Percentiles rank a stretch among this genome's conserved stretches.
Evolutionary conservation across 2,113 vertebrate species (phyloP).

Genomic region (Cercocebus atys): DNA sequence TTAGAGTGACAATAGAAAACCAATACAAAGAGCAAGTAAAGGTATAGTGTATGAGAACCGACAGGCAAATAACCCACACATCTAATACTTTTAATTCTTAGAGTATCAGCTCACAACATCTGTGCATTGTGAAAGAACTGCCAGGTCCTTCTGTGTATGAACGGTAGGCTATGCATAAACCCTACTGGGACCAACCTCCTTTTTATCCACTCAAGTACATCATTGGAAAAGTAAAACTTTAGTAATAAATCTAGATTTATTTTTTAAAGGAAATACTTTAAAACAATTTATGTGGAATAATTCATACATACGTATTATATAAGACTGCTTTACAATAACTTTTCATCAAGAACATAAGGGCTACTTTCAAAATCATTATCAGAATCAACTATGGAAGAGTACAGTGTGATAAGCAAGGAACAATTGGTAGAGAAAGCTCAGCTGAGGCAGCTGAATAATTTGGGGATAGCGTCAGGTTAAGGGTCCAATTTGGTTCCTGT

Average conservation of each 20-base stretch:
- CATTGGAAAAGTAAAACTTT: neutral
- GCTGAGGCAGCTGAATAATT: neutral
- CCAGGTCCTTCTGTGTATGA: neutral
- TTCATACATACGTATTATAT: neutral
- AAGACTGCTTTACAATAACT: neutral
- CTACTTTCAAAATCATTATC: neutral
- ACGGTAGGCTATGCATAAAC: neutral
- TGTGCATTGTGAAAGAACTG: neutral
- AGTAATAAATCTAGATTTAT: neutral
- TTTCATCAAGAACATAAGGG: neutral
- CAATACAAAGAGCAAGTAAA: neutral
- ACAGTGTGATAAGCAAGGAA: neutral
- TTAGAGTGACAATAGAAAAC: neutral
- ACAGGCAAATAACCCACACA: neutral
- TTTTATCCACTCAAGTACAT: neutral
- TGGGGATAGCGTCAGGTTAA: neutral
- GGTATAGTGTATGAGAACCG: neutral
- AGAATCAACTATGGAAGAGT: neutral
- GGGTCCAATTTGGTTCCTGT: neutral
- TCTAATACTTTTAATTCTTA: neutral
- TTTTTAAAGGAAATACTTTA: neutral
- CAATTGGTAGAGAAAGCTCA: neutral
- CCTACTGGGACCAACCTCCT: neutral
- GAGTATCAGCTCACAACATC: neutral
- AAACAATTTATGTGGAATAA: neutral